A percentile compares a stretch with the other conserved stretches of the same genome.
Evolutionary conservation across 2,888 invertebrate species (phyloP).

Genomic region (Drepana falcataria): DNA sequence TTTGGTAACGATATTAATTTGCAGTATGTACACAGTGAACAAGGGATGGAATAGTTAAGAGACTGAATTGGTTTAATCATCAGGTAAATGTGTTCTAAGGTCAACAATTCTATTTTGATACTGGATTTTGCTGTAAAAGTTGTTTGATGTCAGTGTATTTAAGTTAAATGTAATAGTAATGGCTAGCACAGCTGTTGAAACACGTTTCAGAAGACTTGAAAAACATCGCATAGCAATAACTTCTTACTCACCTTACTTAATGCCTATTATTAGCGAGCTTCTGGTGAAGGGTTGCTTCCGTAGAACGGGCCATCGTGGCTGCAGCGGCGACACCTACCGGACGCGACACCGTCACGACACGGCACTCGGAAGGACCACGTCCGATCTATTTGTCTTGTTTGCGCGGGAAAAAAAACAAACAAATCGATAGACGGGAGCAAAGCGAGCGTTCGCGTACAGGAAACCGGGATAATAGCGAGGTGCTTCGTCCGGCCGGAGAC

Average conservation of each 20-base stretch:
- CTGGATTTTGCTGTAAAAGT: too few species aligned
- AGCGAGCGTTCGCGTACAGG: constrained; percentile 74
- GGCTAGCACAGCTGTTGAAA: too few species aligned
- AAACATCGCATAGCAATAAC: background rate
- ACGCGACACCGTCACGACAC: constrained; percentile 29
- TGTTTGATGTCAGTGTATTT: too few species aligned
- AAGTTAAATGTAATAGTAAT: too few species aligned
- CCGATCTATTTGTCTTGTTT: constrained; percentile 58
- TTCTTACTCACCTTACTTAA: constrained; percentile 21
- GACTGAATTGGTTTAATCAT: too few species aligned
- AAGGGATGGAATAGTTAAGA: too few species aligned
- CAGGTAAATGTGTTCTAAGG: too few species aligned
- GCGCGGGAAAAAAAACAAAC: constrained; percentile 72
- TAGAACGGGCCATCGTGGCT: constrained; percentile 24
- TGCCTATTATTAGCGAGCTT: constrained; percentile 14
- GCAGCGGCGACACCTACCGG: constrained; percentile 24
- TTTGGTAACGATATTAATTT: too few species aligned
- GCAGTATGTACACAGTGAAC: too few species aligned
- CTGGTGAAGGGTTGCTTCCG: constrained; percentile 9
- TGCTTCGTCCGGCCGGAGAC: constrained; percentile 45
- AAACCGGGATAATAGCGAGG: constrained; percentile 75
- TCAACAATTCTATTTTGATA: too few species aligned
- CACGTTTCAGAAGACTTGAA: background rate
- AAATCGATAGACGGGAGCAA: constrained; percentile 70
- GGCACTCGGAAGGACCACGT: constrained; percentile 50